Evolutionary conservation across 2,888 invertebrate species (phyloP).

Genomic region (Lepidocyrtoides sp.): DNA sequence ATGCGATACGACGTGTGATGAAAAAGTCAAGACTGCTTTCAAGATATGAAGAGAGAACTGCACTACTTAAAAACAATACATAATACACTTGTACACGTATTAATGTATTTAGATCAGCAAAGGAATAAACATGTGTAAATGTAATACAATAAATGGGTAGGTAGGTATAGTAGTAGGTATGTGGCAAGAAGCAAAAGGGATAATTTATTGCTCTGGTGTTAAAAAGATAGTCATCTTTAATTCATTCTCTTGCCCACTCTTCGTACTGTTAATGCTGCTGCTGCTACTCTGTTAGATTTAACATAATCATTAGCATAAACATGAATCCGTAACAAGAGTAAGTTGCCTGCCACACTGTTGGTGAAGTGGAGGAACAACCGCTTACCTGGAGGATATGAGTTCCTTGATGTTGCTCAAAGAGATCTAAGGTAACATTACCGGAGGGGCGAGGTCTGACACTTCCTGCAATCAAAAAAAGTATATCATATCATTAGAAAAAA

Average conservation of each 20-base stretch:
- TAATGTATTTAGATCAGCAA: not conserved
- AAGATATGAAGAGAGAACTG: not conserved
- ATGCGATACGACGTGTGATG: conserved; percentile 54
- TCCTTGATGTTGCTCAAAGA: conserved; percentile 98
- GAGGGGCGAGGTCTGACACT: conserved; percentile 89
- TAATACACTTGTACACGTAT: not conserved
- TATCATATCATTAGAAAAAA: conserved; percentile 45
- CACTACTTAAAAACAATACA: not conserved
- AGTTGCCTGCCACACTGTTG: not conserved
- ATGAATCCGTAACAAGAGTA: conserved; percentile 64
- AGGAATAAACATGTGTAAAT: conserved; percentile 39
- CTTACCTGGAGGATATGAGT: conserved; percentile 98
- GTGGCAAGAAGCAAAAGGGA: conserved; percentile 49
- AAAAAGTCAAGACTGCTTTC: conserved; percentile 5
- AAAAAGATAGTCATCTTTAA: conserved; percentile 75
- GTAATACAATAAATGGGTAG: not conserved
- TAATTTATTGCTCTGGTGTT: conserved; percentile 78
- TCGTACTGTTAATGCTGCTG: not conserved
- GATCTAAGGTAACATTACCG: conserved; percentile 92
- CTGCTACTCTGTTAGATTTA: conserved; percentile 15
- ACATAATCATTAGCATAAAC: conserved; percentile 74
- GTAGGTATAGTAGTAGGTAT: not conserved
- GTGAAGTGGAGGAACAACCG: not conserved
- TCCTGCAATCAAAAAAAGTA: conserved; percentile 88
- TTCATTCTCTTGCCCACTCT: conserved; percentile 56